Evolutionary conservation across 2,113 vertebrate species (phyloP), one percentile per base, ranked within the genome.

Genomic region (Athene noctua): DNA sequence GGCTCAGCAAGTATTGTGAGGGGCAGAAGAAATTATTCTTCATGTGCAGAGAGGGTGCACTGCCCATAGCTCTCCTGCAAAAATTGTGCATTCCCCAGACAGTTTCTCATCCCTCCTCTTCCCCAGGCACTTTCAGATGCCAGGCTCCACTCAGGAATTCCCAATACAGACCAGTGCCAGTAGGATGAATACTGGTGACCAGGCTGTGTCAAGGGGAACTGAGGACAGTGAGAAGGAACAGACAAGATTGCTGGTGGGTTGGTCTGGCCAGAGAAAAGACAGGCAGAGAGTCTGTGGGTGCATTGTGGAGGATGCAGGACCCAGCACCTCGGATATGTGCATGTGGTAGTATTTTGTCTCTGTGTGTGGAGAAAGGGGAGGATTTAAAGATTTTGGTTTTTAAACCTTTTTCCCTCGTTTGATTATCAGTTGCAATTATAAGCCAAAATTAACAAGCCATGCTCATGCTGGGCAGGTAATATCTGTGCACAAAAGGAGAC

Each of bases 271-370:
- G 52, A 79, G 18, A 77, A 22, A 84, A 5, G 57, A 63, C 29
- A 78, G 20, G 38, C 26, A 67, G 34, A 59, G 23, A 44, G 18
- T 8, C 20, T 51, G 26, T 15, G 38, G 51, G 34, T 12, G 11
- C 58, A 4, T 34, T 11, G 15, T 77, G 67, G 34, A 73, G 46
- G 40, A 46, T 54, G 29, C 23, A 54, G 71, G 19, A 92, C 10
- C 27, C 2, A 0, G 13, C 1, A 2, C 3, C 23, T 34, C 30
- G 32, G n/a, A 29, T 72, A 63, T 4, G 6, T 61, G 23, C 40
- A 40, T 13, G 71, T 44, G 46, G 18, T 13, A 80, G 47, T 2
- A 32, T 65, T 94, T 65, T 73, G 22, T 17, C 18, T 89, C 3
- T 55, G 18, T 29, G 23, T 26, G 11, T 51, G 17, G 25, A 86